These are phyloP conservation scores for Chionis minor DNA, from an alignment of 2,113 vertebrate genomes.

Conservation along the genomic window DNA sequence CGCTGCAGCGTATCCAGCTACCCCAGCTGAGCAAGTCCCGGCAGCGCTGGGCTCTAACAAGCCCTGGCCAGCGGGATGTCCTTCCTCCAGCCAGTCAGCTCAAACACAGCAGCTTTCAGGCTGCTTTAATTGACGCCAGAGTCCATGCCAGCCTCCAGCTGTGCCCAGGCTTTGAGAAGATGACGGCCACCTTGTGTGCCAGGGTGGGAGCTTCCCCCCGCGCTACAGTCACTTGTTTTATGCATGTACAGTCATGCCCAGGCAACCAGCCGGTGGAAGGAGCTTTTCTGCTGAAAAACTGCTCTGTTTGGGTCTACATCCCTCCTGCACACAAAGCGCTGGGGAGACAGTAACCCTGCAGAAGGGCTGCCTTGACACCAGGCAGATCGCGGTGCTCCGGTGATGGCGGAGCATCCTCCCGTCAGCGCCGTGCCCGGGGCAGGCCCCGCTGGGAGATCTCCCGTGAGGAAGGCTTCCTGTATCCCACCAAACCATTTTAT, in stretches of 20 bases:
- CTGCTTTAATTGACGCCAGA: not conserved
- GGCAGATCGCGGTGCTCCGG: accelerated
- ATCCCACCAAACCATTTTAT: not conserved
- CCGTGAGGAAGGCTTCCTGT: not conserved
- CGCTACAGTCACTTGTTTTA: not conserved
- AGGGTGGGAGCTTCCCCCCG: not conserved
- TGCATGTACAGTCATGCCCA: not conserved
- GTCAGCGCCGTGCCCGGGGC: accelerated
- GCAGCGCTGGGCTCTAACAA: not conserved
- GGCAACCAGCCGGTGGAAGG: not conserved
- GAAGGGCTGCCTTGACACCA: not conserved
- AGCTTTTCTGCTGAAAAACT: not conserved
- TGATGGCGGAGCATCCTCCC: accelerated
- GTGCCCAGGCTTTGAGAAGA: not conserved
- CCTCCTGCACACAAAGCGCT: not conserved
- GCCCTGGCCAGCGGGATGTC: accelerated
- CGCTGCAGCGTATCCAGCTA: accelerated
- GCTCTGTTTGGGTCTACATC: accelerated
- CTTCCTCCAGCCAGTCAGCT: not conserved
- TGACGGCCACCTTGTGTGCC: not conserved
- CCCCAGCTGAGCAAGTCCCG: accelerated
- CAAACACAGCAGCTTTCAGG: not conserved
- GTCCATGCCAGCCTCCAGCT: not conserved
- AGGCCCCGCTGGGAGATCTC: not conserved
- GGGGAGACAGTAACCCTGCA: not conserved